These are phyloP conservation scores for Trogon surrucura DNA, from an alignment of 2,113 vertebrate species.

Conservation along the genomic window DNA sequence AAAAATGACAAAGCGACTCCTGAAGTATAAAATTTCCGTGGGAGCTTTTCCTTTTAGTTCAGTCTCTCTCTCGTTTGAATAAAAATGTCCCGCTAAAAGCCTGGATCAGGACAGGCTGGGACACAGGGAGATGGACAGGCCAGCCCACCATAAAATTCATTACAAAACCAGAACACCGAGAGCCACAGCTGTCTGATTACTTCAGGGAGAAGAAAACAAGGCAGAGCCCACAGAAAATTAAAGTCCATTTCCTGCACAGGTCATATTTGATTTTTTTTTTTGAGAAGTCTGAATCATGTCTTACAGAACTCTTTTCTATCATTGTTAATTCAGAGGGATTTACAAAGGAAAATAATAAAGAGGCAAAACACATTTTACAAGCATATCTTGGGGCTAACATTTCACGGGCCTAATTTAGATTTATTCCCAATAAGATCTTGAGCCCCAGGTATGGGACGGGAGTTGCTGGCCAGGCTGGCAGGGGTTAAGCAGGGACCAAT, in stretches of 20 bases:
- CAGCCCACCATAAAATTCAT: neutral
- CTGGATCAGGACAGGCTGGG: neutral
- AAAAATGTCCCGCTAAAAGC: neutral
- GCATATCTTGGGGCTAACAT: neutral
- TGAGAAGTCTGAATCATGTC: neutral
- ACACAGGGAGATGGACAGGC: neutral
- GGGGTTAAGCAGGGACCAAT: neutral
- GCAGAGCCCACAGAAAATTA: neutral
- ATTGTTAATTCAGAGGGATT: neutral
- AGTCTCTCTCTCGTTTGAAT: no score
- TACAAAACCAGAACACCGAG: neutral
- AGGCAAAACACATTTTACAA: neutral
- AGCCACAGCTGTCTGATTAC: neutral
- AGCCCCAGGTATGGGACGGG: neutral
- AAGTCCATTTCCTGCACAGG: neutral
- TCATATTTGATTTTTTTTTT: neutral
- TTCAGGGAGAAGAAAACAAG: neutral
- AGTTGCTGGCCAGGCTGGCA: rapidly evolving
- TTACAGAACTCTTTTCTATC: neutral
- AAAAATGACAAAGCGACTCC: neutral
- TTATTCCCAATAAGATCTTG: neutral
- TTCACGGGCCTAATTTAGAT: neutral
- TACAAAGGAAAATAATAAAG: no score
- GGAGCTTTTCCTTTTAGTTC: neutral
- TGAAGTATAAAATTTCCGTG: neutral